phyloP scores from a whole-genome alignment of 2,888 invertebrate genomes.

The Trichacis sp. region DNA sequence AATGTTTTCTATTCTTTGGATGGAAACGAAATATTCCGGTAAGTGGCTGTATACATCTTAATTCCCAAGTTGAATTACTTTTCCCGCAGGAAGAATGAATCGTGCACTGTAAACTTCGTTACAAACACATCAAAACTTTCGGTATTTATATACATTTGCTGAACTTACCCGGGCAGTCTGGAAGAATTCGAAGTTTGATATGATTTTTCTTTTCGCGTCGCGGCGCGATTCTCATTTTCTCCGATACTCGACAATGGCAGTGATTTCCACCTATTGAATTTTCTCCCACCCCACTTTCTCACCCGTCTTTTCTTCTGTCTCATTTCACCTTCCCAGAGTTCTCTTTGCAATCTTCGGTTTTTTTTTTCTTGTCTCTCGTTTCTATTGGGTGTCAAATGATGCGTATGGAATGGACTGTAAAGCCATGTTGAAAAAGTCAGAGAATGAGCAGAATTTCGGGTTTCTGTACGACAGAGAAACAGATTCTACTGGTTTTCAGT shows the following conservation, averaged over 20 bases:
- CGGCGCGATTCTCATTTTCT: conserved; percentile 56
- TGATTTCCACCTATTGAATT: conserved; percentile 66
- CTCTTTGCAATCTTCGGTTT: conserved; percentile 33
- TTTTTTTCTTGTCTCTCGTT: conserved; percentile 39
- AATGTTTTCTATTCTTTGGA: no score
- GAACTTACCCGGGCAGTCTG: conserved; percentile 40
- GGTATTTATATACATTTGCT: not conserved
- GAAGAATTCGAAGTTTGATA: conserved; percentile 55
- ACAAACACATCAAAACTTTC: no score
- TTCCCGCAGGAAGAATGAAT: no score
- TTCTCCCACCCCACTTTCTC: conserved; percentile 45
- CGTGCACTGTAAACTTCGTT: no score
- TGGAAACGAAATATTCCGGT: no score
- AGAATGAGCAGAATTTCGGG: no score
- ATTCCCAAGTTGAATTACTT: no score
- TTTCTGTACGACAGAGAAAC: no score
- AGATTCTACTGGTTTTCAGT: no score
- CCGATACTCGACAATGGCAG: conserved; percentile 58
- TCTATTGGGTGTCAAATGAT: conserved; percentile 67
- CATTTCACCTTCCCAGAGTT: conserved; percentile 28
- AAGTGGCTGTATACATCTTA: no score
- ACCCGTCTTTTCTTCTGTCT: conserved; percentile 29
- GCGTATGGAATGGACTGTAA: conserved; percentile 60
- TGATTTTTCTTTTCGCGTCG: conserved; percentile 57
- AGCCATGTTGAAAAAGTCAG: no score